Evolutionary conservation across 2,113 vertebrate species (phyloP).

Genomic region (Herpailurus yagouaroundi): DNA sequence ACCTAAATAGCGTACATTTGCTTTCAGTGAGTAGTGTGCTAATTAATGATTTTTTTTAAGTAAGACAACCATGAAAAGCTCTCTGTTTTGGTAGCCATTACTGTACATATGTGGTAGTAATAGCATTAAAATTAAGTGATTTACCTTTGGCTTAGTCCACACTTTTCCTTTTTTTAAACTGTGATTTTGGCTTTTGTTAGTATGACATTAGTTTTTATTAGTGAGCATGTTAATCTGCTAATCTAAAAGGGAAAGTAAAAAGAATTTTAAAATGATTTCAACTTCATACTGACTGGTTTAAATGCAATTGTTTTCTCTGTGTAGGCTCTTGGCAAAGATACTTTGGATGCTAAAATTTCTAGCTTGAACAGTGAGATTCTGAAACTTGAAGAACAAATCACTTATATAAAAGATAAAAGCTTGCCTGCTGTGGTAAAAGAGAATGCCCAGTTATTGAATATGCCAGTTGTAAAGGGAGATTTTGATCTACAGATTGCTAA

Average conservation of each 20-base stretch:
- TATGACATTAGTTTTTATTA: slow-evolving; percentile 42
- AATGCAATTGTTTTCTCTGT: slow-evolving; percentile 68
- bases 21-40: not conserved
- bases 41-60: slow-evolving; percentile 7
- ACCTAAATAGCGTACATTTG: not conserved
- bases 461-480: slow-evolving; percentile 90
- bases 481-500: slow-evolving; percentile 89
- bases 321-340: slow-evolving; percentile 82
- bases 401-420: slow-evolving; percentile 84
- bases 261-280: slow-evolving; percentile 42
- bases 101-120: not conserved
- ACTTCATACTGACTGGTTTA: slow-evolving; percentile 12
- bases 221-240: not conserved
- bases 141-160: not conserved
- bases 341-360: slow-evolving; percentile 83
- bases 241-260: slow-evolving; percentile 48
- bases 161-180: slow-evolving; percentile 30
- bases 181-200: slow-evolving; percentile 51
- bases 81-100: not conserved
- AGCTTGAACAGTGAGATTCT: slow-evolving; percentile 87
- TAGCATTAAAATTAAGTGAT: not conserved
- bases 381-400: slow-evolving; percentile 87
- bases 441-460: slow-evolving; percentile 87
- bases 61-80: not conserved
- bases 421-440: slow-evolving; percentile 88